Evolutionary conservation across 92 coral and sea anemone genomes (phyloP), one percentile per base, ranked within the genome.

Genomic region (Montipora capitata): DNA sequence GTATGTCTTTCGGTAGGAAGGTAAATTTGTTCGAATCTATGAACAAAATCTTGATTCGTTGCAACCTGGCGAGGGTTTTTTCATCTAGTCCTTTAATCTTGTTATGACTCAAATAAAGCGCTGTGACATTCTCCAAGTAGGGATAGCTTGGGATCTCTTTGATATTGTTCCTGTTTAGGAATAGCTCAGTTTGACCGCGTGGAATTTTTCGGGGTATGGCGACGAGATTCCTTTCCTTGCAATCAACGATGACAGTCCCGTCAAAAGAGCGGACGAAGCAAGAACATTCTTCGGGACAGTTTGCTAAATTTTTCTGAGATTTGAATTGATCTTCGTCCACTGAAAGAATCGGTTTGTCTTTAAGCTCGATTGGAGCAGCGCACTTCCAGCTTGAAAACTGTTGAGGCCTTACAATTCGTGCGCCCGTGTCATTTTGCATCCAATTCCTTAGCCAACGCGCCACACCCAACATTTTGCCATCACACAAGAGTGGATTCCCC

Each of bases 351-450:
- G 74, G 48, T 52, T 67, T 72, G 9, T 92, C 96, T 45, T 84
- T 80, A 9, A 96, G 71, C 8, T 82, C 70, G 3, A 1, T 2
- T 3, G 96, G 96, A 18, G 75, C 68, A 40, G 90, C 77, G 61
- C 98, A 96, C 52, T 88, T 75, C 96, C 98, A 96, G 14, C 93
- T 81, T 38, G 87, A 38, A 85, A 94, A 94, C 4, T 82, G 94
- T 8, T 15, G 5, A 2, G 57, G 14, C 49, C 15, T 5, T 4
- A 94, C 62, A 9, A 94, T 52, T 16, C 74, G 61, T 9, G 77
- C 52, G 40, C 68, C 51, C 9, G 81, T 39, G 44, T 82, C 45
- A 27, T 35, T 81, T 16, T 27, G 70, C 18, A 76, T 63, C 51
- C 86, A 58, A 0, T 51, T 6, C 64, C 72, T 80, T 4, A 94